phyloP scores from a whole-genome alignment of 2,797 vertebrate species.

The Pangasius krempfi region DNA sequence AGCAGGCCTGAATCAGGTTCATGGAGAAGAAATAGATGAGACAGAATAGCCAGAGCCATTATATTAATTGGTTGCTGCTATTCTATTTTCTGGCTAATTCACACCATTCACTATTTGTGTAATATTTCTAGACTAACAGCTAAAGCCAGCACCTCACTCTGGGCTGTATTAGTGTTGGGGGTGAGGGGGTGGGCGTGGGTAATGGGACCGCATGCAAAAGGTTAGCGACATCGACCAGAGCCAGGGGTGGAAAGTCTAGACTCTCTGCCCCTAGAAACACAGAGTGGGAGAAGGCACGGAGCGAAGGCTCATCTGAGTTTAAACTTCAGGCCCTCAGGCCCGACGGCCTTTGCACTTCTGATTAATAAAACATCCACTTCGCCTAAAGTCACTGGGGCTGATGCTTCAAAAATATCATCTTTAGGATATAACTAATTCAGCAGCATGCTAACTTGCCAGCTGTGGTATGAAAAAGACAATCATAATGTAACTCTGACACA shows the following conservation, averaged over 20 bases:
- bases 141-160: not conserved
- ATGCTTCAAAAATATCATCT: slow-evolving; percentile 33
- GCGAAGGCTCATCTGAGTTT: not conserved
- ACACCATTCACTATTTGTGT: not conserved
- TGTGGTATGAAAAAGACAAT: slow-evolving; percentile 6
- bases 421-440: slow-evolving; percentile 37
- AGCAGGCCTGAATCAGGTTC: slow-evolving; percentile 12
- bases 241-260: slow-evolving; percentile 12
- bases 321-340: slow-evolving; percentile 18
- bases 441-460: slow-evolving; percentile 1
- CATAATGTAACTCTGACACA: slow-evolving; percentile 3
- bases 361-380: slow-evolving; percentile 41
- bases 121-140: not conserved
- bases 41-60: not conserved
- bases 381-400: not conserved
- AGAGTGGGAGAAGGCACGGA: too few species aligned
- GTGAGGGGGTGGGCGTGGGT: too few species aligned
- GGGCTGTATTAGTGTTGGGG: not conserved
- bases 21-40: not conserved
- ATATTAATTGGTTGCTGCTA: not conserved
- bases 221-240: not conserved
- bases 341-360: slow-evolving; percentile 16
- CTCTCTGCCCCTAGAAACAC: slow-evolving; percentile 8
- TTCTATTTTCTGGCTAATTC: slow-evolving; percentile 21
- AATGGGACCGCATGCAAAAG: not conserved